Conservation (phyloP, 2,113 vertebrate genomes). For the Gobio gobio region DNA sequence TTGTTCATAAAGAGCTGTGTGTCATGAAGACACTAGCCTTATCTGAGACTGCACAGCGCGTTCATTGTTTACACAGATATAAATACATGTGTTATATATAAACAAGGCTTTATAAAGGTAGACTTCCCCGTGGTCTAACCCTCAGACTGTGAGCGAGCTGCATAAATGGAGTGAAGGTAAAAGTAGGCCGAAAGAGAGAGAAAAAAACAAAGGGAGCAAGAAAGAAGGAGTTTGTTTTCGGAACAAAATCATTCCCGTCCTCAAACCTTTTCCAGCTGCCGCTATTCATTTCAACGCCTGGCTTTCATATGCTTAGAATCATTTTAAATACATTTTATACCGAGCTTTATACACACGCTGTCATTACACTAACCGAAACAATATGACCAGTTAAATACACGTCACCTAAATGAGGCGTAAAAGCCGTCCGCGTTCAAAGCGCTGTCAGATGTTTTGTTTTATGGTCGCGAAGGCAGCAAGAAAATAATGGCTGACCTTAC, state of each 20-base stretch:
- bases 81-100: conserved; percentile 20
- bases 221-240: conserved; percentile 38
- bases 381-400: conserved; percentile 3
- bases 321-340: background rate
- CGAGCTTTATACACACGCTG: background rate
- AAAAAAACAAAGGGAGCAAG: background rate
- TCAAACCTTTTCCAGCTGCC: conserved; percentile 43
- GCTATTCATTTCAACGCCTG: conserved; percentile 13
- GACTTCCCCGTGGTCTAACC: background rate
- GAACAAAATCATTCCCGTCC: conserved; percentile 32
- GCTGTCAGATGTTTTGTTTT: background rate
- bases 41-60: background rate
- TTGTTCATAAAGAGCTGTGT: background rate
- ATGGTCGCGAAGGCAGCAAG: background rate
- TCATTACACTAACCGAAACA: conserved; percentile 20
- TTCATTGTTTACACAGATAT: conserved; percentile 28
- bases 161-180: background rate
- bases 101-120: conserved; percentile 15
- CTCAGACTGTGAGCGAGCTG: background rate
- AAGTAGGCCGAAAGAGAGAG: conserved; percentile 1
- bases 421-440: background rate
- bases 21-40: background rate
- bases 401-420: conserved; percentile 1
- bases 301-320: background rate
- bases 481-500: background rate